Base-by-base conservation (phyloP, 2,113 vertebrate species). In the Callionymus lyra region DNA sequence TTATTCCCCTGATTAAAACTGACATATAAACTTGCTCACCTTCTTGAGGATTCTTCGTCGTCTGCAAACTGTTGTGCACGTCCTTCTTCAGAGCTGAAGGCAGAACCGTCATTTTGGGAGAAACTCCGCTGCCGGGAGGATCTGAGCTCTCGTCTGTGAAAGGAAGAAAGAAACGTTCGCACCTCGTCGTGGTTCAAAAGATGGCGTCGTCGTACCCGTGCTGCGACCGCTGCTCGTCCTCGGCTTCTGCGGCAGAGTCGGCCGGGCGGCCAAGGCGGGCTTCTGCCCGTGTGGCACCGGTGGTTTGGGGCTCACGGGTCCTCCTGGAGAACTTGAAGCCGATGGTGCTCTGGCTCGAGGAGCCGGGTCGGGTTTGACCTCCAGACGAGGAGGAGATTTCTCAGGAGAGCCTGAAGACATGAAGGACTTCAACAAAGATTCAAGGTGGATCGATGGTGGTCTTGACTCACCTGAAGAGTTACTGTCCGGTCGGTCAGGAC, bases 221-320 rank as follows among this genome's bases (percentile, higher is more conserved):
- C 84, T 86, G 63, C 73, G 77, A 55, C 58, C 76, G 63, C 66
- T 81, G 35, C 79, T 80, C 63, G 76, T 84, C 43, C 90, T 83
- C 0, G 93, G 94, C 41, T 97, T 98, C 75, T 89, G 92, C 0
- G 88, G 87, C 65, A 97, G 86, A 6, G 79, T 72, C 18, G 93
- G 92, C 6, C 94, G 86, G 19, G 85, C 85, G 12, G 82, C 77
- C 40, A 84, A 76, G 41, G 78, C 63, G 4, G 93, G 94, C 66
- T 93, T 97, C 1, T 83, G 35, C 10, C 87, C 82, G 65, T 91
- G 91, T 16, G 86, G 79, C 1, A 74, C 55, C 0, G 77, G 85
- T 1, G 91, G 89, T 66, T 93, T 94, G 0, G 90, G 89, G 64
- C 85, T 91, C 1, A 84, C 75, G 1, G 84, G 73, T 19, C 63